These are phyloP conservation scores for Temnothorax unifasciatus DNA, from an alignment of 2,888 invertebrate species.

Conservation along the genomic window DNA sequence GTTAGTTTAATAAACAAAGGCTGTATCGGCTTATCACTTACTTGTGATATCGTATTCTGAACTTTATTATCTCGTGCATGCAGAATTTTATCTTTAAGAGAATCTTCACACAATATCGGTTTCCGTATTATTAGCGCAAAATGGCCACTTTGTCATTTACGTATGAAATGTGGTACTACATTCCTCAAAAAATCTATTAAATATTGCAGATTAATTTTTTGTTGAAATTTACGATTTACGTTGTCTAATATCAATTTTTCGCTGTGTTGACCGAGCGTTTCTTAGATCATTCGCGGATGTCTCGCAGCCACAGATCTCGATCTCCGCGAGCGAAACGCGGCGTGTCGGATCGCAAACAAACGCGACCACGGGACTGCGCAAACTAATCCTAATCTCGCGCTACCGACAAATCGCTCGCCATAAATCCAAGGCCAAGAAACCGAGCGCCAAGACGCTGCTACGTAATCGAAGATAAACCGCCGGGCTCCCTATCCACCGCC, in stretches of 20 bases:
- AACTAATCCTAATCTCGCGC: slow-evolving; percentile 86
- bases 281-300: slow-evolving; percentile 62
- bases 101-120: neutral
- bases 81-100: neutral
- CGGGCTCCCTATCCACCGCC: slow-evolving; percentile 57
- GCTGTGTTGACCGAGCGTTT: slow-evolving; percentile 52
- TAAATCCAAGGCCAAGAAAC: slow-evolving; percentile 84
- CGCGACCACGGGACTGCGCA: slow-evolving; percentile 78
- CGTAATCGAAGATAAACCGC: slow-evolving; percentile 86
- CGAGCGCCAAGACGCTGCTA: slow-evolving; percentile 82
- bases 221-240: neutral
- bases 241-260: slow-evolving; percentile 52
- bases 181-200: neutral
- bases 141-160: neutral
- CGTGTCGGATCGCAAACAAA: slow-evolving; percentile 78
- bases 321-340: slow-evolving; percentile 67
- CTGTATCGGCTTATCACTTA: neutral
- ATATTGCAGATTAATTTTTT: neutral
- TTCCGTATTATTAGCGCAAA: neutral
- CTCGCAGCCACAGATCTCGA: slow-evolving; percentile 69
- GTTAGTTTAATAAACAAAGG: slow-evolving; percentile 25
- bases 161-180: neutral
- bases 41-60: neutral
- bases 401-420: slow-evolving; percentile 85
- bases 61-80: neutral